Percentiles rank a stretch among this genome's conserved stretches.
Evolutionary conservation across 1,140 invertebrate species (phyloP).

Genomic region (Drosophila busckii): DNA sequence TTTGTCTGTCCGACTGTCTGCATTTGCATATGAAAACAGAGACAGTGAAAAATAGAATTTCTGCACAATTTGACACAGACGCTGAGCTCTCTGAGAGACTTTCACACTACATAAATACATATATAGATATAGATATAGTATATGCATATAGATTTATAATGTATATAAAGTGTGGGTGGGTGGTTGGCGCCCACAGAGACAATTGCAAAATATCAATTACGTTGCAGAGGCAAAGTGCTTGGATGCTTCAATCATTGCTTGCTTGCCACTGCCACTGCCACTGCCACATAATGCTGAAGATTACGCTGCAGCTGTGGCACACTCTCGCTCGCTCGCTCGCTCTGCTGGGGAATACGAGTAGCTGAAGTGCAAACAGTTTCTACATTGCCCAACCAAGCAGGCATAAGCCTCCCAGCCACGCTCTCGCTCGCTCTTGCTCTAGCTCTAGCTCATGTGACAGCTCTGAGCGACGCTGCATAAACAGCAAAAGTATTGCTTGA

Average conservation of each 20-base stretch:
- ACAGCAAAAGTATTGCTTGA: slow-evolving; percentile 35
- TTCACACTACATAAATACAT: too few species aligned
- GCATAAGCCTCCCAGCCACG: too few species aligned
- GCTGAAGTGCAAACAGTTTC: slow-evolving; percentile 20
- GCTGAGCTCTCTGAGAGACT: too few species aligned
- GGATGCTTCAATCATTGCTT: slow-evolving; percentile 71
- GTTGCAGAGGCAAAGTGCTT: slow-evolving; percentile 61
- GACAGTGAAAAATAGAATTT: slow-evolving; percentile 63
- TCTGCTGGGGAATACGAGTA: slow-evolving; percentile 18
- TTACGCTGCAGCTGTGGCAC: slow-evolving; percentile 30
- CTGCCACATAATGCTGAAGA: slow-evolving; percentile 24
- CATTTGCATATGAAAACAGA: slow-evolving; percentile 17
- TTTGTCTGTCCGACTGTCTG: slow-evolving; percentile 18
- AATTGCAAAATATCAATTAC: slow-evolving; percentile 75
- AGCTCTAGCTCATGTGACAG: slow-evolving; percentile 35
- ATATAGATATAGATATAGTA: too few species aligned
- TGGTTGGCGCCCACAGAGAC: slow-evolving; percentile 33
- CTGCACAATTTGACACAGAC: slow-evolving; percentile 61
- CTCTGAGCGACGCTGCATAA: background rate
- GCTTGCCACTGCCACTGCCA: slow-evolving; percentile 31
- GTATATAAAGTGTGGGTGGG: too few species aligned
- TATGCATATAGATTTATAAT: too few species aligned
- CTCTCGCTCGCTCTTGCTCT: too few species aligned
- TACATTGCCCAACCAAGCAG: too few species aligned
- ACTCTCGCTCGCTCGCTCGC: slow-evolving; percentile 9